Evolutionary conservation across 2,888 invertebrate species (phyloP), one percentile per base, ranked within the genome.

Genomic region (Pseudococcus longispinus): DNA sequence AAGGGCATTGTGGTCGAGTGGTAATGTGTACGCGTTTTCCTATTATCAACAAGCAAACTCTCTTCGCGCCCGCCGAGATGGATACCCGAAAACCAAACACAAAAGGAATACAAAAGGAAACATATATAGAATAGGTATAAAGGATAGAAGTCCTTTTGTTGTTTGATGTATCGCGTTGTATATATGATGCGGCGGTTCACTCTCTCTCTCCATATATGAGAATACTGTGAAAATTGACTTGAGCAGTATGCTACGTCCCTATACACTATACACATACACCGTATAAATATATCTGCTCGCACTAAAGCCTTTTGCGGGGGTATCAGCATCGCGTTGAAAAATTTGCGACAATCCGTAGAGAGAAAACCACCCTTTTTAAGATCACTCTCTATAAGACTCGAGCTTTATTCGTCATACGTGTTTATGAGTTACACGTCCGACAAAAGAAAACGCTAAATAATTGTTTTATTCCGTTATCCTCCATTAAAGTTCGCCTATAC

Each of bases 111-210:
- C 46, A 46, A 85, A 74, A 29, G 74, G 23, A 55, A 42, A 74
- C 85, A 77, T 74, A 46, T 44, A 46, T 51, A 37, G 84, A 60
- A 84, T 60, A 60, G 77, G 26, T 44, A 46, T 65, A 74, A 85
- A 85, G 85, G 77, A 85, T 85, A 51, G 29, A 77, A 85, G 46
- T 84, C 85, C 85, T 85, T 85, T 85, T 85, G 85, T 85, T 85
- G 77, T 85, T 77, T 70, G 85, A 85, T 77, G 77, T 85, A 70
- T 85, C 46, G 85, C 74, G 23, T 20, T 46, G 74, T 77, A 70
- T 74, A 32, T 85, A 85, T 85, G 74, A 85, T 77, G 85, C 85
- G 20, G 85, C 77, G 13, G 26, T 51, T 51, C 51, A n/a, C 51
- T 46, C 44, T 46, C 44, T 8, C n/a, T 2, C n/a, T 51, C 18